Base-by-base conservation (phyloP, 2,113 vertebrate genomes). In the Podarcis cretensis region DNA sequence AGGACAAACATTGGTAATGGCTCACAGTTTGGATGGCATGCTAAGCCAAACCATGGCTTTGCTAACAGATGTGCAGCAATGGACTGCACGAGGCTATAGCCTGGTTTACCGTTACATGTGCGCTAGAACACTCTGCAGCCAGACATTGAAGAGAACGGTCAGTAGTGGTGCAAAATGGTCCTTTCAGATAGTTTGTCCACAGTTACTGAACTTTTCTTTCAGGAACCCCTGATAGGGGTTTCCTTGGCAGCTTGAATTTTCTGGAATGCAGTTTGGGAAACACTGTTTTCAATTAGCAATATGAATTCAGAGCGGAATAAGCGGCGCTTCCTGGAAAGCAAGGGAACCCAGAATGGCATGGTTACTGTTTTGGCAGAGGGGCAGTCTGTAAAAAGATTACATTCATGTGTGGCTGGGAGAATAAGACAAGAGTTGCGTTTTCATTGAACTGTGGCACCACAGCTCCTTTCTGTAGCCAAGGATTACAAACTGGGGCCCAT, bases 271-370 rank as follows among this genome's bases (percentile, higher is more conserved):
- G 57, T 65, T 37, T 63, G 57, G 73, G 37, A 85, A 76, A 63
- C 5, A 25, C 84, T 27, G 87, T 86, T 90, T 96, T 92, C 54
- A 87, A 84, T 94, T 90, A 95, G 91, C 92, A 90, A 66, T 83
- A 90, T 73, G 35, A 57, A 0, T 90, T 75, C 91, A 94, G 90
- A 92, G 82, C 80, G 89, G 92, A 94, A 91, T 93, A 94, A 93
- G 86, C 87, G 25, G 92, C 88, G 57, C 91, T 95, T 95, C 90
- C 84, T 85, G 94, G 74, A 90, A 91, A 91, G 90, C 84, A 89
- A 92, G 69, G 84, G 89, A 90, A 92, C 91, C 91, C 90, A 87
- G 92, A 92, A 91, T 85, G 92, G 85, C 79, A 79, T 75, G 82
- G 81, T 89, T 92, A 94, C 83, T 91, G 89, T 90, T 85, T 16